Percentiles rank a stretch among this genome's conserved stretches.
phyloP scores from a whole-genome alignment of 2,797 vertebrate genomes.

The Balearica regulorum region DNA sequence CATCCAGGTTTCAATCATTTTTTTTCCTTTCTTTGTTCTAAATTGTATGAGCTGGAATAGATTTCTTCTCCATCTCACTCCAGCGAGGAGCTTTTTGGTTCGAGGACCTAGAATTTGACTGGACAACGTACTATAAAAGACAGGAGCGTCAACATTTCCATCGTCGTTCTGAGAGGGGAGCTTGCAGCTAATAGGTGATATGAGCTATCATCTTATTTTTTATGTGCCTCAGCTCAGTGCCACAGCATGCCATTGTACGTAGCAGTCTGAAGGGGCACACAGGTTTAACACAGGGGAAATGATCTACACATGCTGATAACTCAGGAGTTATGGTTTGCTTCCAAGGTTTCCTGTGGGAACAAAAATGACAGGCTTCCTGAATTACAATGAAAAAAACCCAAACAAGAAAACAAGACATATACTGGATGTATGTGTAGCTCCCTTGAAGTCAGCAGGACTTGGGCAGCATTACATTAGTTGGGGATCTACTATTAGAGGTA shows the following conservation, averaged over 20 bases:
- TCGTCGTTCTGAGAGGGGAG: background rate
- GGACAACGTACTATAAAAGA: background rate
- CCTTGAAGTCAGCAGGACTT: background rate
- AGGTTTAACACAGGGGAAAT: background rate
- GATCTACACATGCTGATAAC: background rate
- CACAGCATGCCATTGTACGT: no score
- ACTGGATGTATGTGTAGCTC: background rate
- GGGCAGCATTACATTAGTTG: background rate
- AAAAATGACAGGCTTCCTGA: background rate
- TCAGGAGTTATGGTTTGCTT: background rate
- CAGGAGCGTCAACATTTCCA: background rate
- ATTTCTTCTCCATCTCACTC: background rate
- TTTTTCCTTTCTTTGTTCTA: background rate
- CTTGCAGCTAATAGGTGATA: background rate
- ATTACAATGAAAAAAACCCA: background rate
- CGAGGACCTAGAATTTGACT: background rate
- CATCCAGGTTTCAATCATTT: background rate
- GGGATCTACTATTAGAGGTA: background rate
- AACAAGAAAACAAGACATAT: background rate
- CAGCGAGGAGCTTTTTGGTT: background rate
- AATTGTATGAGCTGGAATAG: background rate
- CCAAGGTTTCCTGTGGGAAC: background rate
- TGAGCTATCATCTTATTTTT: background rate
- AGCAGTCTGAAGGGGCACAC: background rate
- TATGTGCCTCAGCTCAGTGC: background rate